These are phyloP conservation scores for Pseudopipra pipra DNA, from an alignment of 2,113 vertebrate genomes.

Conservation along the genomic window DNA sequence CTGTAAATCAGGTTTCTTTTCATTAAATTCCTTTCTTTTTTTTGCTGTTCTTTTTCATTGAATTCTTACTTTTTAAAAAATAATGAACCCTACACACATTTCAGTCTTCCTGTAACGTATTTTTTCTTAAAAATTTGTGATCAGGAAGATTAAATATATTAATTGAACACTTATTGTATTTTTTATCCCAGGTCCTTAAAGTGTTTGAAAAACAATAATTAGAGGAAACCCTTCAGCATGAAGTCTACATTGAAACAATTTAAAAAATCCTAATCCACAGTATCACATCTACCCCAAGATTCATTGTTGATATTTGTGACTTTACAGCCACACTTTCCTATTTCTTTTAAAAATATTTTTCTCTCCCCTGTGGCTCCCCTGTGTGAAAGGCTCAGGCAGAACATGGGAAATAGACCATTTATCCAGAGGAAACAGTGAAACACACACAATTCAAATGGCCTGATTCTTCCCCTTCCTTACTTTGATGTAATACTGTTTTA, in stretches of 20 bases:
- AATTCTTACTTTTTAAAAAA: background rate
- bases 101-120: background rate
- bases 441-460: background rate
- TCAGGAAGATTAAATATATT: background rate
- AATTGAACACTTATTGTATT: background rate
- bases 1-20: background rate
- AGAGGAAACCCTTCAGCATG: background rate
- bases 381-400: background rate
- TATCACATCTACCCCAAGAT: background rate
- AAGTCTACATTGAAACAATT: background rate
- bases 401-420: background rate
- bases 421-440: constrained; percentile 18
- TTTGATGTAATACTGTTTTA: background rate
- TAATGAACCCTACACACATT: background rate
- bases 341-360: constrained; percentile 36
- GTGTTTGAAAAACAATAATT: background rate
- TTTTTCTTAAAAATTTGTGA: background rate
- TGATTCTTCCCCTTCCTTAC: background rate
- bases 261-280: background rate
- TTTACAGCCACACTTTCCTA: constrained; percentile 21
- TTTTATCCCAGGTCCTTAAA: background rate
- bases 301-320: constrained; percentile 19
- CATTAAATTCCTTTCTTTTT: background rate
- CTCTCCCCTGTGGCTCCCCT: background rate
- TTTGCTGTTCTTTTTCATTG: background rate